Base-by-base conservation (phyloP, 2,888 invertebrate genomes). In the Xanthia icteritia region DNA sequence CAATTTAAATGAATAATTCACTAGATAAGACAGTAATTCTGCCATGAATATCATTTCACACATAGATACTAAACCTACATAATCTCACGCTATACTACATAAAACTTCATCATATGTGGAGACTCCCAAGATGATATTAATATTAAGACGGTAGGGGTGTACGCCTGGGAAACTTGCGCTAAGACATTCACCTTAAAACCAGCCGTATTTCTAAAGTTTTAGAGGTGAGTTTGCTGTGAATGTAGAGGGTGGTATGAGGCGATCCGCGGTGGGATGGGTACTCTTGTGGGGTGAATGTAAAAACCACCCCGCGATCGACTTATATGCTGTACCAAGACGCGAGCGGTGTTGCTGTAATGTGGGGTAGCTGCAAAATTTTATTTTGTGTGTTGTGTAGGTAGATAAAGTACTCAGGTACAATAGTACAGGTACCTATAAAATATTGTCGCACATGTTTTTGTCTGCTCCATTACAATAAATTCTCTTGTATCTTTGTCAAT, bases 241-340 rank as follows among this genome's bases (percentile, higher is more conserved):
- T 89, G 80, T 77, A 51, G 84, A 85, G 89, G 85, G 89, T 88
- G 85, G 83, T 86, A 87, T 85, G 84, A 74, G 82, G 86, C 76
- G 81, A 60, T 70, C 80, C 89, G 89, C 87, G 88, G 88, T 87
- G 87, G 95, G 89, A 89, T 94, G 95, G 90, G 95, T 94, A 91
- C 91, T 93, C 96, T 94, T 95, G 94, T 90, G 94, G 96, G 94
- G 95, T 88, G 94, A 96, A 95, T 96, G 96, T 94, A 96, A 96
- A 95, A 95, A 95, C 95, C 96, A 95, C 96, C 96, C 94, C 95
- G 95, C 95, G 95, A 96, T 96, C 96, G 96, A 96, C 96, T 96
- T 96, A 96, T 96, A 95, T 95, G 95, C 94, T 96, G 95, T 96
- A 95, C 96, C 95, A 96, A 96, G 96, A 96, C 95, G 93, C 88